Conservation (phyloP, 2,888 invertebrate species). For the Beris chalybata region DNA sequence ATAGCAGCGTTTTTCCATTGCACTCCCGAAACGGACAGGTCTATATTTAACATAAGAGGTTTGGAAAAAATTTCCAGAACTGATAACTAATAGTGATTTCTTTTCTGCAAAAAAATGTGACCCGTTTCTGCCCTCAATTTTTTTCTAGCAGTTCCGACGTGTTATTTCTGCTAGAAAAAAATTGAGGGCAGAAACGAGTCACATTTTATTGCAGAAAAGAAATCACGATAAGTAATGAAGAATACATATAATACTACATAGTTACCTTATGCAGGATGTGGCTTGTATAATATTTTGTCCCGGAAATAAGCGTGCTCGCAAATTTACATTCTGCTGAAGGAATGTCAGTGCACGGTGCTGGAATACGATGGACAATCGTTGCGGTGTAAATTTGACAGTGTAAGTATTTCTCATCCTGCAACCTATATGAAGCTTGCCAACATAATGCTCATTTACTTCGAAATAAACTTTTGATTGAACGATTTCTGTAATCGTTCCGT, state of each 20-base stretch:
- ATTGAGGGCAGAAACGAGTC: too few species aligned
- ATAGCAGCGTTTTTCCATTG: too few species aligned
- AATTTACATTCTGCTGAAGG: slow-evolving; percentile 33
- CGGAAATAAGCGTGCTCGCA: slow-evolving; percentile 31
- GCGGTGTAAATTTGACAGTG: slow-evolving; percentile 46
- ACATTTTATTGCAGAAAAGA: too few species aligned
- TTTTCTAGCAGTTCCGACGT: too few species aligned
- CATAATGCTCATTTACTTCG: not conserved
- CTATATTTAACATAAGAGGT: too few species aligned
- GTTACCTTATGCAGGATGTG: slow-evolving; percentile 21
- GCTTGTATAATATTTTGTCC: slow-evolving; percentile 3
- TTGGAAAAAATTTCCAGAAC: too few species aligned
- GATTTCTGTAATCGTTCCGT: not conserved
- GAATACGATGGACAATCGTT: slow-evolving; percentile 46
- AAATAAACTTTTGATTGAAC: slow-evolving; percentile 23
- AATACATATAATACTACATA: too few species aligned
- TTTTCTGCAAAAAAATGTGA: too few species aligned
- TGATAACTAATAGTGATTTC: too few species aligned
- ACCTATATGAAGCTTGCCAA: not conserved
- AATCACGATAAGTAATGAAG: not conserved
- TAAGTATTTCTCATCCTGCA: slow-evolving; percentile 13
- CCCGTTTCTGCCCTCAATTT: too few species aligned
- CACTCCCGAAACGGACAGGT: too few species aligned
- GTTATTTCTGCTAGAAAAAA: too few species aligned
- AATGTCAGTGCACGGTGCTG: slow-evolving; percentile 49